Evolutionary conservation across 2,888 invertebrate species (phyloP).

Genomic region (Agrotis puta): DNA sequence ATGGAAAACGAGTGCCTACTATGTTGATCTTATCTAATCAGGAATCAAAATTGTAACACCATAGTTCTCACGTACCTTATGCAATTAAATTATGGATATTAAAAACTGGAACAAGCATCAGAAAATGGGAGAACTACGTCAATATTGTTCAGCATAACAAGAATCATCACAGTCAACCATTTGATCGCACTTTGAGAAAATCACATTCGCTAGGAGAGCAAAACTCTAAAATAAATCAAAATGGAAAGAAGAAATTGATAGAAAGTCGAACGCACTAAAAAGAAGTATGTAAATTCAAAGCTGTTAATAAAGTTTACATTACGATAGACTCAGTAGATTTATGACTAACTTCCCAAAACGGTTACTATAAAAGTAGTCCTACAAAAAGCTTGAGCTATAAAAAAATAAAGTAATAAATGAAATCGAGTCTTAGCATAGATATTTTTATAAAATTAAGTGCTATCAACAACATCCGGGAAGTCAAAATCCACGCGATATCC

Average conservation of each 20-base stretch:
- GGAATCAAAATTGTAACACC: conserved; percentile 11
- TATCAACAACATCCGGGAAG: conserved; percentile 52
- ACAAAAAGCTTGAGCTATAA: conserved; percentile 1
- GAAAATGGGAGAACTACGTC: neutral
- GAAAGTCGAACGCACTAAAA: neutral
- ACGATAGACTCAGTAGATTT: conserved; percentile 12
- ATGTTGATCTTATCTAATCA: conserved; percentile 14
- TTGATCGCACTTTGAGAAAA: too few species aligned
- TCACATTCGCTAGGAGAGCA: too few species aligned
- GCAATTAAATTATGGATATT: too few species aligned
- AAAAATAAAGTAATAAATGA: conserved; percentile 24
- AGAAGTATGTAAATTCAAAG: neutral
- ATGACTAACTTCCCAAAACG: conserved; percentile 14
- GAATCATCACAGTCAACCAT: neutral
- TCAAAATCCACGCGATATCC: conserved; percentile 13
- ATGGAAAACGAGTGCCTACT: neutral
- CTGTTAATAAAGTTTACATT: conserved; percentile 8
- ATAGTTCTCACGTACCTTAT: neutral
- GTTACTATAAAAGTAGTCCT: conserved; percentile 2
- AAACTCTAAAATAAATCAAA: too few species aligned
- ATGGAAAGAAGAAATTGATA: too few species aligned
- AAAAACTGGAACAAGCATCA: neutral
- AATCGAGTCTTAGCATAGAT: conserved; percentile 4
- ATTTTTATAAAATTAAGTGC: conserved; percentile 7
- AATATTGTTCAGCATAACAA: neutral